Base-by-base conservation (phyloP, 2,797 vertebrate species). In the Menidia menidia region DNA sequence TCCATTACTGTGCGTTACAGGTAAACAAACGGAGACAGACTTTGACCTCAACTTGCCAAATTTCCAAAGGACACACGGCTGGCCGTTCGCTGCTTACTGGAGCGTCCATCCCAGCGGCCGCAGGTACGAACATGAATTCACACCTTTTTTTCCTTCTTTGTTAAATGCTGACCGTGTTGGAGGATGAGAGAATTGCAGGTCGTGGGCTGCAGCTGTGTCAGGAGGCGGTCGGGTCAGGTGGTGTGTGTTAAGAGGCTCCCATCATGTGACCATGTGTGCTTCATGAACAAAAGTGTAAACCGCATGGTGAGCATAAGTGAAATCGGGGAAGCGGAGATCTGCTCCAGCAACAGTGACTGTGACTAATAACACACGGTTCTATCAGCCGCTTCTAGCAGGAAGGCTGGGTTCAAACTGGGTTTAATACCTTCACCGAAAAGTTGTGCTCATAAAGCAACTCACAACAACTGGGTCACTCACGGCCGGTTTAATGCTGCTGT, bases 21-120 rank as follows among this genome's bases (percentile, higher is more conserved):
- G 73, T 79, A 77, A 89, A 90, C 84, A 81, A 77, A 64, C n/a
- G 14, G 19, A 43, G 31, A 13, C 25, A 78, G 87, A 89, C 88
- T 89, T 92, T 89, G 87, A 86, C 75, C 85, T 66, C 57, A 33
- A 50, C 11, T 39, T 73, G 64, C 51, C 67, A 60, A 73, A 73
- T 71, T 60, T 10, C 59, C 52, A 14, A 68, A 12, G 42, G 45
- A 53, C 30, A 13, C 32, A 50, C 52, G 32, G 18, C 14, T n/a
- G n/a, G n/a, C n/a, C 15, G 25, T 70, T 25, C 35, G 35, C n/a
- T 18, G 41, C 75, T 60, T 44, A 4, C 52, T 4, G 1, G 30
- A 55, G 14, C 16, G 9, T 68, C 51, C 16, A 12, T 16, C 60
- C 30, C 39, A 70, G 58, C 0, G 0, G 45, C n/a, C 19, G 10